Percentiles rank a stretch among this genome's conserved stretches.
Evolutionary conservation across 2,113 vertebrate species (phyloP).

Genomic region (Baryphthengus martii): DNA sequence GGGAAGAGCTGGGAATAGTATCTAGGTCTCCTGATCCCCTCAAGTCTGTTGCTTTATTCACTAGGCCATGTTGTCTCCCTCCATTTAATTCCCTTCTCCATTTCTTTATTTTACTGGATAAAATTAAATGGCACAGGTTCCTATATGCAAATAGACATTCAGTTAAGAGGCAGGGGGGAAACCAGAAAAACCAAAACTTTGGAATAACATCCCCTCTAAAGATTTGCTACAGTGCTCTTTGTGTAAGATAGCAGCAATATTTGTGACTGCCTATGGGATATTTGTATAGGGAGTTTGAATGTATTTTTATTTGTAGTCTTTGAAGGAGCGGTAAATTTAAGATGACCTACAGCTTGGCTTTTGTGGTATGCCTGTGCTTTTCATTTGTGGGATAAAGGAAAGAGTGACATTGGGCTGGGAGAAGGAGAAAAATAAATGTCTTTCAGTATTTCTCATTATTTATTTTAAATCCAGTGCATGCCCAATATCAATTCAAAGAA

Average conservation of each 20-base stretch:
- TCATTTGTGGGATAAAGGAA: neutral
- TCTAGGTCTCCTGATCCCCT: neutral
- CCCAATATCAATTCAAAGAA: neutral
- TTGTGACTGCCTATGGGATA: neutral
- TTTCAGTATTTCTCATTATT: neutral
- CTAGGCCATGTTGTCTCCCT: neutral
- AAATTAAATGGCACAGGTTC: neutral
- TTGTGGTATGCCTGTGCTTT: neutral
- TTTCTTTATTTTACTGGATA: neutral
- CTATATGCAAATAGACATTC: neutral
- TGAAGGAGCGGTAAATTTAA: neutral
- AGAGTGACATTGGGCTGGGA: neutral
- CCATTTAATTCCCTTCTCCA: neutral
- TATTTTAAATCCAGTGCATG: neutral
- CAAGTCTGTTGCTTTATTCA: neutral
- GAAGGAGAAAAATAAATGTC: neutral
- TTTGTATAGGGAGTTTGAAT: neutral
- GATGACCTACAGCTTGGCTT: neutral
- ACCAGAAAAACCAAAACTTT: accelerated
- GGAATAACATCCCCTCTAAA: neutral
- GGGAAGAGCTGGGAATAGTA: conserved; percentile 2
- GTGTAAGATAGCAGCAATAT: neutral
- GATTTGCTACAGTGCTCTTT: neutral
- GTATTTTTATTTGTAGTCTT: neutral
- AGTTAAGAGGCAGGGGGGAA: neutral